A percentile compares a stretch with the other conserved stretches of the same genome.
Evolutionary conservation across 2,888 invertebrate genomes (phyloP).

Genomic region (Netelia fuscicornis): DNA sequence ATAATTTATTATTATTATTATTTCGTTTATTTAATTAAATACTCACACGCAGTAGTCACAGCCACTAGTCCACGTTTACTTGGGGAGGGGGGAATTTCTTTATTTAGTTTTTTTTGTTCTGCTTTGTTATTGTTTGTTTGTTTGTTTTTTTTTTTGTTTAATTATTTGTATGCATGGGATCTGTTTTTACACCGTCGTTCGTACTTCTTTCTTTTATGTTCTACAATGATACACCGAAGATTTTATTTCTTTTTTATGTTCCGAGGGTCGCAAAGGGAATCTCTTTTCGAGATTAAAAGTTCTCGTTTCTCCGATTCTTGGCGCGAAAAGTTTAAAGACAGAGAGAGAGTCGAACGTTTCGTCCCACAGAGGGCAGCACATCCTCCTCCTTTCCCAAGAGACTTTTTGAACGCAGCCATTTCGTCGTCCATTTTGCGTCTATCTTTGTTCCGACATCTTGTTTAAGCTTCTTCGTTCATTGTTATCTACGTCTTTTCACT

Average conservation of each 20-base stretch:
- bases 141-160: background rate
- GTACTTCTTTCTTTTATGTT: conserved; percentile 7
- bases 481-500: too few species aligned
- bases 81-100: conserved; percentile 12
- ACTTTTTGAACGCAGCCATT: too few species aligned
- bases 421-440: background rate
- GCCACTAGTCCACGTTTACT: conserved; percentile 79
- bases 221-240: background rate
- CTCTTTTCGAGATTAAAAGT: too few species aligned
- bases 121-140: background rate
- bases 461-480: background rate
- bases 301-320: too few species aligned
- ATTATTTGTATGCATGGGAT: conserved; percentile 17
- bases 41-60: conserved; percentile 74
- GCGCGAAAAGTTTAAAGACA: too few species aligned
- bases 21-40: background rate
- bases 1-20: background rate
- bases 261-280: too few species aligned
- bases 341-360: too few species aligned
- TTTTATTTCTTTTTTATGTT: background rate
- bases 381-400: too few species aligned
- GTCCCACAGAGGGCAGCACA: too few species aligned
- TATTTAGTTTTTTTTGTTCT: conserved; percentile 15
- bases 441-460: background rate
- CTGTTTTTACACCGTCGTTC: conserved; percentile 16